phyloP scores from a whole-genome alignment of 2,113 vertebrate species.

The Pardalotus punctatus region DNA sequence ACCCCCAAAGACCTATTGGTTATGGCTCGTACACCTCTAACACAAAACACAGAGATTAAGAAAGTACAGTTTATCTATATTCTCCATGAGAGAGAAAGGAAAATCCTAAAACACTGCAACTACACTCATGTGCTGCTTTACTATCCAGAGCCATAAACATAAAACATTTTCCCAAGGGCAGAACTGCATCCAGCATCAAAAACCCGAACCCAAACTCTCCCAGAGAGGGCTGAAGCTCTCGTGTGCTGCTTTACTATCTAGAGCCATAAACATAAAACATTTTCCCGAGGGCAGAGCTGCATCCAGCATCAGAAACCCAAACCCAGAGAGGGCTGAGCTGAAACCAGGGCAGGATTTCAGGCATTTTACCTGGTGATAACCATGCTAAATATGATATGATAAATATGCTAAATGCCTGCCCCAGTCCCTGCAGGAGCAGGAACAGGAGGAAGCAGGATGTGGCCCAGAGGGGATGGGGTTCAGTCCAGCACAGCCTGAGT shows the following conservation, averaged over 20 bases:
- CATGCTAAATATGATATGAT: too few species aligned
- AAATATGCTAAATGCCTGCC: not conserved
- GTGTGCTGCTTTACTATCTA: too few species aligned
- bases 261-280: too few species aligned
- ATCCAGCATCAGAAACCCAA: too few species aligned
- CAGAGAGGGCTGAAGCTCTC: too few species aligned
- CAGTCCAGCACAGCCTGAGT: not conserved
- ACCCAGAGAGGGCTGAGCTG: not conserved
- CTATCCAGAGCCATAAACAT: not conserved
- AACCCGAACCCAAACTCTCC: not conserved
- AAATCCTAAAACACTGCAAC: too few species aligned
- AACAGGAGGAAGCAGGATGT: not conserved
- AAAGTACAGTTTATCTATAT: too few species aligned
- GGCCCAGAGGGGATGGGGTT: conserved; percentile 44
- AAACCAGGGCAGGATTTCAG: not conserved
- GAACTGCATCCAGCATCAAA: not conserved
- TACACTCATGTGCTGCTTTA: not conserved
- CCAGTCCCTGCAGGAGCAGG: conserved; percentile 1
- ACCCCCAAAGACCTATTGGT: too few species aligned
- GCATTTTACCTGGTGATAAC: conserved; percentile 3
- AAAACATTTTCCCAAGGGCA: not conserved
- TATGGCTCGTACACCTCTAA: too few species aligned
- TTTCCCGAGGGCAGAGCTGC: too few species aligned
- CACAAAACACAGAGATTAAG: too few species aligned
- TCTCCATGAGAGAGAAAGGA: too few species aligned